These are phyloP conservation scores for Gnathonemus longibarbis DNA, from an alignment of 2,113 vertebrate species.

Conservation along the genomic window DNA sequence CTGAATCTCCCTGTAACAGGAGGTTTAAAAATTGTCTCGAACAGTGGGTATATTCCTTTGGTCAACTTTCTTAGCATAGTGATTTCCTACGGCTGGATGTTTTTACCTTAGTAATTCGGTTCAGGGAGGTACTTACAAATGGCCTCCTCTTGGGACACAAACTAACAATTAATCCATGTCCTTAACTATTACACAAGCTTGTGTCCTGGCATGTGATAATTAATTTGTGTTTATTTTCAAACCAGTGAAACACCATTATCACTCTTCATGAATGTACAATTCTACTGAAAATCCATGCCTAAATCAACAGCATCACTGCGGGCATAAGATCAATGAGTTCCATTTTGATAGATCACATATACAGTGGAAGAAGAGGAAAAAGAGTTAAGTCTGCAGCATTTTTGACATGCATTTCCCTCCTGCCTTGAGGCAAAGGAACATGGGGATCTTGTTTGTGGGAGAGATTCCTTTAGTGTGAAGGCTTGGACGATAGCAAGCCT, in stretches of 20 bases:
- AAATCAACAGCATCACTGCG: neutral
- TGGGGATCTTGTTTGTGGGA: neutral
- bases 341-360: neutral
- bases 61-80: neutral
- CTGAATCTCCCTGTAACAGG: neutral
- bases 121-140: neutral
- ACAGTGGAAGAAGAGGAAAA: neutral
- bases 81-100: neutral
- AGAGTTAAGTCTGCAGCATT: neutral
- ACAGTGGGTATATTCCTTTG: neutral
- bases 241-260: neutral
- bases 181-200: neutral
- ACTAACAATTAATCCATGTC: neutral
- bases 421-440: neutral
- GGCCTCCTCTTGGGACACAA: neutral
- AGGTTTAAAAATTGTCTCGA: neutral
- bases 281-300: neutral
- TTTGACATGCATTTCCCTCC: neutral
- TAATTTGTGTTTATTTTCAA: neutral
- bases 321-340: neutral
- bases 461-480: neutral
- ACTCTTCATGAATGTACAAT: neutral
- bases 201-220: neutral
- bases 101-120: neutral
- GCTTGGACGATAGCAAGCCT: neutral